Evolutionary conservation across 2,888 invertebrate species (phyloP).

Genomic region (Lordiphosa fenestrarum): DNA sequence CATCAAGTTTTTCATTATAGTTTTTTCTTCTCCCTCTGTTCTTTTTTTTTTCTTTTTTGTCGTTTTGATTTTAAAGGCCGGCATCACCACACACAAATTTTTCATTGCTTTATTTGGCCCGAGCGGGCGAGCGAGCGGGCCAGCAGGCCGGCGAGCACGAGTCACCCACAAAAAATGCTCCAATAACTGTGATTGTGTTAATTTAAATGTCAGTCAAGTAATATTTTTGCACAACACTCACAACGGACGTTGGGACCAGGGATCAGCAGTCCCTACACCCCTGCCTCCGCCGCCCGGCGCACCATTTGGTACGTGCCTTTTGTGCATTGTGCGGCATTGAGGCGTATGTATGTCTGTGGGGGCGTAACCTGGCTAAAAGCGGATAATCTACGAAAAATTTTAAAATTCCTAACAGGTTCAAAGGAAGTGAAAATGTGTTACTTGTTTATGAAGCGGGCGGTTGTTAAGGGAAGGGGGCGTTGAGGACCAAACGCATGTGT

Average conservation of each 20-base stretch:
- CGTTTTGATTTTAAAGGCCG: constrained; percentile 38
- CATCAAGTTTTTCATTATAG: constrained; percentile 62
- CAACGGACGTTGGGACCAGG: constrained; percentile 27
- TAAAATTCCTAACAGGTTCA: constrained; percentile 74
- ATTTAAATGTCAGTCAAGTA: constrained; percentile 75
- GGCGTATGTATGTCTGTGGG: constrained; percentile 30
- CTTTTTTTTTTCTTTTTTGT: constrained; percentile 22
- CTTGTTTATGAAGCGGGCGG: constrained; percentile 64
- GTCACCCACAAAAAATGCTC: constrained; percentile 49
- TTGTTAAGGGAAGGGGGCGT: constrained; percentile 2
- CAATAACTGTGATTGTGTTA: constrained; percentile 75
- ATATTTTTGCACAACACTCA: constrained; percentile 62
- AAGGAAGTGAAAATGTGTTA: constrained; percentile 75
- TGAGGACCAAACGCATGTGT: constrained; percentile 61
- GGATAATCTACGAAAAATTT: constrained; percentile 69
- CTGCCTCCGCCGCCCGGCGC: neutral
- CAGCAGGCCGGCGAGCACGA: constrained; percentile 15
- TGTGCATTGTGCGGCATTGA: constrained; percentile 68
- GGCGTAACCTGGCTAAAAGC: constrained; percentile 62
- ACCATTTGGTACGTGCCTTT: constrained; percentile 63
- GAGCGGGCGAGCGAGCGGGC: constrained; percentile 23
- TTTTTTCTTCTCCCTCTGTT: constrained; percentile 16
- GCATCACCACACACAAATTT: constrained; percentile 15
- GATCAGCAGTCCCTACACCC: constrained; percentile 27
- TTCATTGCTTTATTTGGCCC: constrained; percentile 58